Conservation (phyloP, 2,113 vertebrate species). For the Megaleporinus macrocephalus region DNA sequence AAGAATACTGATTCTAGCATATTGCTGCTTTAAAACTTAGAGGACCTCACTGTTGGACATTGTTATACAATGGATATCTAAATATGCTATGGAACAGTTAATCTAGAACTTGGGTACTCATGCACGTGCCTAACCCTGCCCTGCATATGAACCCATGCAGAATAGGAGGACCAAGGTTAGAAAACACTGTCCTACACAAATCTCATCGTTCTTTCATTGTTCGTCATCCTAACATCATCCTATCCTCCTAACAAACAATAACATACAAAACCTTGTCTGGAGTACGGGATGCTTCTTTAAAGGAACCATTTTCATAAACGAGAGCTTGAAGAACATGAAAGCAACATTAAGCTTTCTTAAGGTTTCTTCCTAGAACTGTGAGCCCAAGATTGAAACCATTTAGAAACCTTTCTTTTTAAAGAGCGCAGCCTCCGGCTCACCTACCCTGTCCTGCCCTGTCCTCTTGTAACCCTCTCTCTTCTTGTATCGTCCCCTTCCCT, state of each 20-base stretch:
- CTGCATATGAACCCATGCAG: no score
- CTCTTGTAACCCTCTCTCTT: neutral
- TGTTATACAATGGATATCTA: no score
- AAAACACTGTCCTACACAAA: neutral
- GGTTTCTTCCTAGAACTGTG: constrained; percentile 56
- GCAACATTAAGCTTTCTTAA: neutral
- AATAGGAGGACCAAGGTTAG: no score
- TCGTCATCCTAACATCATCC: constrained; percentile 14
- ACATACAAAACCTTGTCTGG: no score
- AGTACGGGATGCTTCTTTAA: no score
- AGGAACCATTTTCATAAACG: no score
- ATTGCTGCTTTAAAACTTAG: no score
- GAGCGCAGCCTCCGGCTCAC: constrained; percentile 38
- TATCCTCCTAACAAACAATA: neutral
- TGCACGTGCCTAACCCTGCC: no score
- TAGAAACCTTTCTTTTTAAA: neutral
- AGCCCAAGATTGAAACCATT: neutral
- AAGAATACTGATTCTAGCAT: no score
- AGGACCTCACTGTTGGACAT: no score
- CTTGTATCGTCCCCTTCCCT: neutral
- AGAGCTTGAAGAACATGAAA: neutral
- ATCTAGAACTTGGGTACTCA: no score
- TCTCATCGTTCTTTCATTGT: constrained; percentile 15
- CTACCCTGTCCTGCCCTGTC: constrained; percentile 11
- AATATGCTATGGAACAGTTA: no score